Evolutionary conservation across 2,888 invertebrate genomes (phyloP).

Genomic region (Lasioglossum oenotherae): DNA sequence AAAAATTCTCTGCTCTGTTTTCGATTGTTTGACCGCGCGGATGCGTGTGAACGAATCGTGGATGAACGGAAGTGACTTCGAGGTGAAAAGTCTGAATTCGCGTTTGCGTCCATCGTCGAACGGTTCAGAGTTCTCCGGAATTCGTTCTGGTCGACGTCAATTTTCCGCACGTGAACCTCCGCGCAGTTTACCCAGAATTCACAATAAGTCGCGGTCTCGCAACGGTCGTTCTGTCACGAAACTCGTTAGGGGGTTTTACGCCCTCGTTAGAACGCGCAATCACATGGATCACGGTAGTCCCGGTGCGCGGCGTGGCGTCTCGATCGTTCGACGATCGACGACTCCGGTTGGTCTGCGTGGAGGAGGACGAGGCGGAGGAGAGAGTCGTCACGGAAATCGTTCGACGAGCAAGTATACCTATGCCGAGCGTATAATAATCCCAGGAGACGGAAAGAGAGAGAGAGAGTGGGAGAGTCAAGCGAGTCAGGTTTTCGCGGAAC

Average conservation of each 20-base stretch:
- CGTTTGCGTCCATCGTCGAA: background rate
- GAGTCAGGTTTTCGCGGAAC: background rate
- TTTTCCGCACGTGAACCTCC: slow-evolving; percentile 12
- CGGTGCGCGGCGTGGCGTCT: background rate
- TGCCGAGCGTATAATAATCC: slow-evolving; percentile 7
- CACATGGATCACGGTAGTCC: slow-evolving; percentile 5
- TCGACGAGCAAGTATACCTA: slow-evolving; percentile 14
- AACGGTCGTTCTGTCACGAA: slow-evolving; percentile 43
- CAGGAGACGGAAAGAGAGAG: background rate
- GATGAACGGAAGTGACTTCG: background rate
- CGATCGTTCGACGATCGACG: background rate
- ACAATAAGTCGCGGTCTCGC: background rate
- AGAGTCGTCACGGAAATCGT: slow-evolving; percentile 29
- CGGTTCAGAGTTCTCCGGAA: background rate
- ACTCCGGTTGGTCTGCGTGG: background rate
- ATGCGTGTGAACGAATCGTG: no score
- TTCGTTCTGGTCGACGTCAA: background rate
- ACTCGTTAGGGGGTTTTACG: slow-evolving; percentile 39
- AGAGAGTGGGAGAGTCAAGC: background rate
- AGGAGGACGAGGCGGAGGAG: background rate
- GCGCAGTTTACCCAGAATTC: slow-evolving; percentile 4
- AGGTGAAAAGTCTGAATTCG: background rate
- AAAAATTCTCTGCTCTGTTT: no score
- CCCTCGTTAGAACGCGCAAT: slow-evolving; percentile 29
- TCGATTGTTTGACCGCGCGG: no score